Base-by-base conservation (phyloP, 2,113 vertebrate genomes). In the Pleuronectes platessa region DNA sequence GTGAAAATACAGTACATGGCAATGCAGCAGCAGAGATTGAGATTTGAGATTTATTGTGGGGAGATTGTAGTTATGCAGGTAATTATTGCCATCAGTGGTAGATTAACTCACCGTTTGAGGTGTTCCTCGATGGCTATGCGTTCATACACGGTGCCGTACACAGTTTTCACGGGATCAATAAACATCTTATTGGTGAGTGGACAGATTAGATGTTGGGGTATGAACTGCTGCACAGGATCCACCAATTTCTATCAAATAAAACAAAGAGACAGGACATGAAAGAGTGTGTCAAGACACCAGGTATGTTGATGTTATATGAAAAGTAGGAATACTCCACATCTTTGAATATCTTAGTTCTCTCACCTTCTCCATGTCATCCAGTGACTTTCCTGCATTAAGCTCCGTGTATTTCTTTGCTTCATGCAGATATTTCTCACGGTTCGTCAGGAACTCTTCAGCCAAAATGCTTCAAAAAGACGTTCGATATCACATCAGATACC, bases 311-410 rank as follows among this genome's bases (percentile, higher is more conserved):
- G 7, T 37, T 24, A 51, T 8, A 9, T 54, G 20, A 54, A 20
- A n/a, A 10, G 18, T 15, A 20, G 12, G 3, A 58, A 63, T 3
- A 23, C n/a, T 24, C 6, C 15, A 68, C 15, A 13, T 10, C 0
- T 70, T 13, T 54, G 7, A 47, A 10, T 8, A 20, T 6, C 2
- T 0, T 17, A 37, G 24, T 45, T n/a, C 12, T 9, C 23, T 81
- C 59, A 93, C 92, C 82, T 91, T 85, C 69, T 93, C 90, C 78
- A 88, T 84, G 18, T 90, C 87, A 66, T 93, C 74, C 68, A 93
- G 17, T 1, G 90, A 85, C 21, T 62, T 76, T 13, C 66, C 86
- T 35, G 92, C 92, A 49, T 37, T 1, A 42, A 67, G 60, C 0
- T 7, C 31, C 0, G 91, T 92, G 20, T 78, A 89, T 53, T 86